Percentiles rank a stretch among this genome's conserved stretches.
phyloP scores from a whole-genome alignment of 2,113 vertebrate genomes.

The Brachionichthys hirsutus region DNA sequence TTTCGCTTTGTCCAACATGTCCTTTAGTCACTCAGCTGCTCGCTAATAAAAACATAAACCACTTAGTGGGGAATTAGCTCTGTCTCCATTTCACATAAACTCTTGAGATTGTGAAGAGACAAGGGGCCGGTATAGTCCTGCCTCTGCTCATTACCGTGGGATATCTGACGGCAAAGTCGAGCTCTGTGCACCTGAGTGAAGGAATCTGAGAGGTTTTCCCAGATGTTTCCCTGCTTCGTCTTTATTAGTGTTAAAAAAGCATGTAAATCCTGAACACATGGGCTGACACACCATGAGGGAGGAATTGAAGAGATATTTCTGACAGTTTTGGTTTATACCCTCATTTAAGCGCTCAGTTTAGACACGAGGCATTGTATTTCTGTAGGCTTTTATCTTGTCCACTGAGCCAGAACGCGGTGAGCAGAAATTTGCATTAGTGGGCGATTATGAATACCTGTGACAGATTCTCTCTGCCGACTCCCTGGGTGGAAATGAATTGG shows the following conservation, averaged over 20 bases:
- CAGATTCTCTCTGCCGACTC: constrained; percentile 77
- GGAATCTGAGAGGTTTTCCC: constrained; percentile 63
- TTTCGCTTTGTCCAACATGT: constrained; percentile 62
- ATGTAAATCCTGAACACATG: constrained; percentile 66
- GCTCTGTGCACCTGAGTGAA: constrained; percentile 62
- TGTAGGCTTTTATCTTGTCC: constrained; percentile 79
- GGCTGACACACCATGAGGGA: constrained; percentile 65
- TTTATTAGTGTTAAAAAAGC: constrained; percentile 70
- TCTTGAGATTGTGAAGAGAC: constrained; percentile 53
- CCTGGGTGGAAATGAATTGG: constrained; percentile 80
- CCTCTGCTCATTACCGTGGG: constrained; percentile 72
- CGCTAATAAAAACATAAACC: constrained; percentile 76
- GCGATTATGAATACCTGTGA: constrained; percentile 83
- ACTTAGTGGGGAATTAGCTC: constrained; percentile 73
- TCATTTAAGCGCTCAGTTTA: constrained; percentile 77
- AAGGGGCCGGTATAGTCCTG: constrained; percentile 47
- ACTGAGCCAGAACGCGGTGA: constrained; percentile 69
- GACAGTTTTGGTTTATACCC: constrained; percentile 79
- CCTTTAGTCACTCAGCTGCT: constrained; percentile 67
- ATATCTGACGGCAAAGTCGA: constrained; percentile 64
- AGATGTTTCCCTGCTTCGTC: constrained; percentile 66
- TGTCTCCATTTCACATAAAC: constrained; percentile 62
- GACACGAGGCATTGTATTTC: constrained; percentile 76
- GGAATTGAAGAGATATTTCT: constrained; percentile 68
- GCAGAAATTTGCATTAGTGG: constrained; percentile 81